These are phyloP conservation scores for Callionymus lyra DNA, from an alignment of 2,113 vertebrate species.

Conservation along the genomic window DNA sequence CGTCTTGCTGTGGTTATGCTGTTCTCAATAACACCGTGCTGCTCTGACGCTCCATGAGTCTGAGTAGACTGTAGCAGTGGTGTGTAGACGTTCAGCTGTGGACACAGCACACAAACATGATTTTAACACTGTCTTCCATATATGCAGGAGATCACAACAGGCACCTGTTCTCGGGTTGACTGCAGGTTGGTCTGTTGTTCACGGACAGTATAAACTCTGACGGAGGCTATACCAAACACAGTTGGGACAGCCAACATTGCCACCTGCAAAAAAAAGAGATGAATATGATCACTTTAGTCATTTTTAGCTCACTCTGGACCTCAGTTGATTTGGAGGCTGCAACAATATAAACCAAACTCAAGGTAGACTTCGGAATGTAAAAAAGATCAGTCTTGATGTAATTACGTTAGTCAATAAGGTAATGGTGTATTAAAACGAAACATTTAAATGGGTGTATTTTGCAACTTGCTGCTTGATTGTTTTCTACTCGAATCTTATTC, in stretches of 20 bases:
- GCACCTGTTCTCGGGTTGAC: constrained; percentile 65
- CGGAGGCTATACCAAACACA: constrained; percentile 66
- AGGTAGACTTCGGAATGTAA: too few species aligned
- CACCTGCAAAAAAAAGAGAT: constrained; percentile 51
- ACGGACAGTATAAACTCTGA: constrained; percentile 60
- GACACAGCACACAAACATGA: constrained; percentile 1
- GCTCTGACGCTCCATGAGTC: constrained; percentile 62
- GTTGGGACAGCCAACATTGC: constrained; percentile 68
- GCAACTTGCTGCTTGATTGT: too few species aligned
- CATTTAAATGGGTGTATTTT: too few species aligned
- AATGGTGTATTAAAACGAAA: too few species aligned
- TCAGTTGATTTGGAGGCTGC: too few species aligned
- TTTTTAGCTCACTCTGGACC: too few species aligned
- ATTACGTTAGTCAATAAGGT: too few species aligned
- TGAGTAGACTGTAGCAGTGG: constrained; percentile 40
- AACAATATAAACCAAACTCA: too few species aligned
- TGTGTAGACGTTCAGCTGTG: constrained; percentile 77
- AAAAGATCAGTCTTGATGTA: too few species aligned
- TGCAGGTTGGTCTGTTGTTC: constrained; percentile 47
- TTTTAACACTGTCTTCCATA: not conserved
- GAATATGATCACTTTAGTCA: not conserved
- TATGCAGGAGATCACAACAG: not conserved
- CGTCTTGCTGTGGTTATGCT: constrained; percentile 55
- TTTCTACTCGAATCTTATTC: too few species aligned
- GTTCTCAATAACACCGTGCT: constrained; percentile 69